Conservation (phyloP, 2,113 vertebrate species). For the Passer montanus region DNA sequence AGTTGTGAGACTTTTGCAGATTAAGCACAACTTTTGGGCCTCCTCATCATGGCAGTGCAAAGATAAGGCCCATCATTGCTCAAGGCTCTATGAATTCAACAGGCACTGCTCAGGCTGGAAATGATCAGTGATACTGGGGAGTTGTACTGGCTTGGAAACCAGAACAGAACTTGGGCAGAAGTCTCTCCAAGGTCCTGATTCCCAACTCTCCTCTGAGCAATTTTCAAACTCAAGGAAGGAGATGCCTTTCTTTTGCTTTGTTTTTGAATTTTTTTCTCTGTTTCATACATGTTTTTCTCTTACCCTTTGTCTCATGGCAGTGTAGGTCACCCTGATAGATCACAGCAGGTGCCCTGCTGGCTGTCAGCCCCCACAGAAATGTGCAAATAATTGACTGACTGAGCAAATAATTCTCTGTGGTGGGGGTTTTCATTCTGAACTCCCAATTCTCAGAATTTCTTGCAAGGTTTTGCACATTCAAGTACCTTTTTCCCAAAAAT, state of each 20-base stretch:
- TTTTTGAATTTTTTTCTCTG: background rate
- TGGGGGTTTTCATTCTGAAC: background rate
- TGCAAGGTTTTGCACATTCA: background rate
- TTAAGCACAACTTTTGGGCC: background rate
- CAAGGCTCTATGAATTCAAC: background rate
- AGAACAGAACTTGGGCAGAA: background rate
- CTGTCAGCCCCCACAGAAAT: background rate
- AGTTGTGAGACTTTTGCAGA: background rate
- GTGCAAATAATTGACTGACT: background rate
- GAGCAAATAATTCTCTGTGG: background rate
- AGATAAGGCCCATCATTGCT: background rate
- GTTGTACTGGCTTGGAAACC: background rate
- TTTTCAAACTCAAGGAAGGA: background rate
- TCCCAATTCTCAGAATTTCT: background rate
- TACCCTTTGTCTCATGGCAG: background rate
- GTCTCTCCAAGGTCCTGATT: background rate
- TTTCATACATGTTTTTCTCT: background rate
- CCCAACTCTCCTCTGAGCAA: background rate
- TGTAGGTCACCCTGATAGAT: background rate
- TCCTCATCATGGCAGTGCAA: background rate
- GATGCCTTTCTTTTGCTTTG: background rate
- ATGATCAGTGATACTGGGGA: background rate
- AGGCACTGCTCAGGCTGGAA: background rate
- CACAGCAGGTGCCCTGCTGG: background rate
- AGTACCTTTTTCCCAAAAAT: constrained; percentile 38